Base-by-base conservation (phyloP, 1,140 invertebrate species). In the Diabrotica virgifera region DNA sequence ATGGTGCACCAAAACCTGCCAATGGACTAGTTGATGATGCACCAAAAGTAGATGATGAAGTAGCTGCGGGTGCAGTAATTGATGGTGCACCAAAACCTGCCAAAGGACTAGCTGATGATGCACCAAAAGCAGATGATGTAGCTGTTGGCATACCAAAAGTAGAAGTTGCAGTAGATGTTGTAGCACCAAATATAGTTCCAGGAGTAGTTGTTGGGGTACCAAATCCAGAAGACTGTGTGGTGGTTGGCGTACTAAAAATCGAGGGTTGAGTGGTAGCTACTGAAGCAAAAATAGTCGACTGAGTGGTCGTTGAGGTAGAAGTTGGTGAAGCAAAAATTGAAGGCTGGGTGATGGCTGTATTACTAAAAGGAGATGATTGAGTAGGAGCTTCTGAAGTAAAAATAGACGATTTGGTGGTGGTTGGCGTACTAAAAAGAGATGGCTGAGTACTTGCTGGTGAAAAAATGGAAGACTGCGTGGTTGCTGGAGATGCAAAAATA, bases 181-280 rank as follows among this genome's bases (percentile, higher is more conserved):
- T 14, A 2, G 66, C 10, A 56, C 46, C 37, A 55, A 59, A 63
- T 56, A 50, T 55, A 12, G 40, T 10, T 10, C n/a, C 14, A 46
- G 46, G 37, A 58, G 68, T 64, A n/a, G 68, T 68, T 8, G 24
- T 62, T 11, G 70, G 63, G 35, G 61, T 11, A 11, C 59, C 63
- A 52, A 69, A 71, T 8, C 59, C 10, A 59, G 63, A 62, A 10
- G 63, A 6, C 11, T 52, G 24, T 11, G 57, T 56, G 36, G 65
- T 11, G 12, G 67, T 36, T 13, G 63, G n/a, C 14, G 66, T 14
- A 65, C 51, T 14, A 72, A 68, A 70, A 40, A 6, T 58, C 56
- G 52, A 60, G 6, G 12, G 50, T 46, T 52, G 10, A 12, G 65
- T 59, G 12, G 50, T 65, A 55, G 50, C 8, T n/a, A n/a, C n/a